A percentile compares a stretch with the other conserved stretches of the same genome.
phyloP scores from a whole-genome alignment of 2,113 vertebrate species.

The Nyctereutes procyonoides region DNA sequence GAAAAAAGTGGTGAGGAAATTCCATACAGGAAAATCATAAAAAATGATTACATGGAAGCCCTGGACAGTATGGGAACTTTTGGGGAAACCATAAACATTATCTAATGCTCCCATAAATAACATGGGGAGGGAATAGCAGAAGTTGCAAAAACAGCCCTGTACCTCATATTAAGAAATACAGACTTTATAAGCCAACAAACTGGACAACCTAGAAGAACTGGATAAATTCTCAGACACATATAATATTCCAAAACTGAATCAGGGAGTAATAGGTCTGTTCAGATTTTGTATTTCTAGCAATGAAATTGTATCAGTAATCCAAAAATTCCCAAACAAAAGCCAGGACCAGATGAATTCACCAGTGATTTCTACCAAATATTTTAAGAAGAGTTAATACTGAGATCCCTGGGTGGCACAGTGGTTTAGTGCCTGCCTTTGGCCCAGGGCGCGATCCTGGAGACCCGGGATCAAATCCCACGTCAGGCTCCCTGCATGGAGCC shows the following conservation, averaged over 20 bases:
- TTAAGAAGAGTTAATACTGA: background rate
- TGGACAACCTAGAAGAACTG: background rate
- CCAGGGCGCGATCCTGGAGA: no score
- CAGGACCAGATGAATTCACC: background rate
- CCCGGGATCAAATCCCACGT: no score
- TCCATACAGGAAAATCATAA: background rate
- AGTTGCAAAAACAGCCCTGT: background rate
- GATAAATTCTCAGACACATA: background rate
- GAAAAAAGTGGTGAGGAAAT: background rate
- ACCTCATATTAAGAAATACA: background rate
- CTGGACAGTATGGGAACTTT: background rate
- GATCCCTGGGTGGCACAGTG: no score
- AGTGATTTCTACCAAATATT: background rate
- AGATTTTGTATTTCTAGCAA: background rate
- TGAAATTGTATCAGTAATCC: background rate
- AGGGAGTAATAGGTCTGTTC: background rate
- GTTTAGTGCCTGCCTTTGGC: no score
- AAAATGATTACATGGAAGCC: background rate
- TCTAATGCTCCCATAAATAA: background rate
- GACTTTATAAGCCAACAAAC: background rate
- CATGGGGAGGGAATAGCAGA: background rate
- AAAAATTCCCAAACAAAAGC: background rate
- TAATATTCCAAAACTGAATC: background rate
- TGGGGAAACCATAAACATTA: background rate
- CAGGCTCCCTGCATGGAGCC: no score